Evolutionary conservation across 2,113 vertebrate genomes (phyloP).

Genomic region (Oncorhynchus clarkii): DNA sequence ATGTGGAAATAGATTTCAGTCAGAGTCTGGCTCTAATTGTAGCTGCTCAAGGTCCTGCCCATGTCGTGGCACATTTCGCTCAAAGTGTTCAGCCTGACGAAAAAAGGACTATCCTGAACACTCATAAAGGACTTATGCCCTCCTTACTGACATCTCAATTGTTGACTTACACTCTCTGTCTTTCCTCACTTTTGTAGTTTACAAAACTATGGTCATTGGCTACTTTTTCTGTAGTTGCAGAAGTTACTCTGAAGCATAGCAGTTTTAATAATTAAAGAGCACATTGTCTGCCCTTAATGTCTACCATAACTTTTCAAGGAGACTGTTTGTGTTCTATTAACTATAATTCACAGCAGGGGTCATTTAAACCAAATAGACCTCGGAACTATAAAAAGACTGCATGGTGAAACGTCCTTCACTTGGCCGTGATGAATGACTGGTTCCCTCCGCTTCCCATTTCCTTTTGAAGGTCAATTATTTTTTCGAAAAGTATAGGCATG

Average conservation of each 20-base stretch:
- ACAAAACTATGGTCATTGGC: neutral
- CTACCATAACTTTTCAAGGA: constrained; percentile 10
- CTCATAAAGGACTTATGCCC: constrained; percentile 8
- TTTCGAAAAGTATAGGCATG: constrained; percentile 50
- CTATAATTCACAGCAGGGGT: constrained; percentile 21
- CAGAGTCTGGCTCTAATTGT: constrained; percentile 59
- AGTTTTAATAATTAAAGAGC: constrained; percentile 17
- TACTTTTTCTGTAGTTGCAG: neutral
- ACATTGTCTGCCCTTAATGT: neutral
- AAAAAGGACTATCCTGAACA: constrained; percentile 6
- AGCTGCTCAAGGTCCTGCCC: constrained; percentile 40
- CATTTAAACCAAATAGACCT: constrained; percentile 39
- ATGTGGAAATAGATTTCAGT: constrained; percentile 54
- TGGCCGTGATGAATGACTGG: constrained; percentile 55
- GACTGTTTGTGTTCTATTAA: constrained; percentile 35
- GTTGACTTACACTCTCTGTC: neutral
- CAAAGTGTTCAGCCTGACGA: constrained; percentile 14
- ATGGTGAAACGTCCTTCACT: constrained; percentile 37
- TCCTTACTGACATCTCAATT: constrained; percentile 8
- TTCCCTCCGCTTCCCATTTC: constrained; percentile 42
- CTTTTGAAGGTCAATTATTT: constrained; percentile 62
- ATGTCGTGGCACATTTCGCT: constrained; percentile 31
- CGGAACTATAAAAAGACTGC: constrained; percentile 31
- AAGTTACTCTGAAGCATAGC: too few species aligned
- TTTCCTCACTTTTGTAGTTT: neutral